Evolutionary conservation across 2,797 vertebrate genomes (phyloP).

Genomic region (Tiaroga cobitis): DNA sequence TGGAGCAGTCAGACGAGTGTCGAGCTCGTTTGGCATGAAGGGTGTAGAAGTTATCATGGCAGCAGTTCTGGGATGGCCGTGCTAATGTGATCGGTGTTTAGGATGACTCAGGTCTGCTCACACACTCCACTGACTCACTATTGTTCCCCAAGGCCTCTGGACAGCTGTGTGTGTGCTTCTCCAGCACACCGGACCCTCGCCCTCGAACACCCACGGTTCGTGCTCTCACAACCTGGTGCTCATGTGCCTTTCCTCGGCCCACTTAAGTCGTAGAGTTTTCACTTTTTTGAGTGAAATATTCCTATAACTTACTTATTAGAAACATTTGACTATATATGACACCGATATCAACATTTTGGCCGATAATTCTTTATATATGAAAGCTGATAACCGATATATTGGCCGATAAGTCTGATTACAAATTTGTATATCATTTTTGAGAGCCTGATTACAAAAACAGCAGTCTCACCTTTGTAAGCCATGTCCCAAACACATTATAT

Average conservation of each 20-base stretch:
- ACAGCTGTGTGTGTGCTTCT: slow-evolving; percentile 38
- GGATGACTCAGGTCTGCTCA: slow-evolving; percentile 60
- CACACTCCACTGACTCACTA: slow-evolving; percentile 59
- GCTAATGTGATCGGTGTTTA: background rate
- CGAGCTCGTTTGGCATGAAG: background rate
- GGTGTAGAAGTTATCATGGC: too few relatives aligned
- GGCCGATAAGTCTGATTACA: too few relatives aligned
- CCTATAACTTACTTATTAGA: background rate
- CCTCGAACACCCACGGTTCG: background rate
- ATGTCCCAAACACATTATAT: too few relatives aligned
- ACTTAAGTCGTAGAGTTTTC: too few relatives aligned
- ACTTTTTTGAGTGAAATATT: too few relatives aligned
- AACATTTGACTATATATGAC: too few relatives aligned
- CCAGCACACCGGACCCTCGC: background rate
- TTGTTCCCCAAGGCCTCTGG: slow-evolving; percentile 50
- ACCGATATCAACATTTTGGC: too few relatives aligned
- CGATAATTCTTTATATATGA: too few relatives aligned
- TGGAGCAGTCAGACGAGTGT: background rate
- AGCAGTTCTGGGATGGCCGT: background rate
- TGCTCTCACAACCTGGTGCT: background rate
- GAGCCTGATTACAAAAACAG: too few relatives aligned
- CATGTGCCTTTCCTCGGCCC: background rate
- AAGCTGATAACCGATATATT: too few relatives aligned
- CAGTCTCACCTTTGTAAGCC: too few relatives aligned
- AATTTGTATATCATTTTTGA: too few relatives aligned